phyloP scores from a whole-genome alignment of 2,113 vertebrate species.

The Cichladusa arquata region DNA sequence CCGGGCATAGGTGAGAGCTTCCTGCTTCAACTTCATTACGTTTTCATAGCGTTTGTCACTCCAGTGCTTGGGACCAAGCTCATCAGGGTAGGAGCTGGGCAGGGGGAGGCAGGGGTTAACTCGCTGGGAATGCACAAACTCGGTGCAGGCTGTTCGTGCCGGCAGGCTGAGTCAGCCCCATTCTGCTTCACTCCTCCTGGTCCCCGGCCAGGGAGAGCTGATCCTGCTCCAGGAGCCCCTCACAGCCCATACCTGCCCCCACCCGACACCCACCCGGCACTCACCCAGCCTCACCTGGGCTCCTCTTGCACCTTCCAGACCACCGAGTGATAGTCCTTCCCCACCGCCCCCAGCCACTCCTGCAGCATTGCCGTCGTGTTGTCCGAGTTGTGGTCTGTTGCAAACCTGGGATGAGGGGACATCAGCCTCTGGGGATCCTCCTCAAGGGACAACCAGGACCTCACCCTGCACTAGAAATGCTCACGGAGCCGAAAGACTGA shows the following conservation, averaged over 20 bases:
- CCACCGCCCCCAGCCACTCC: constrained; percentile 87
- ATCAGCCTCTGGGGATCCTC: neutral
- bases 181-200: neutral
- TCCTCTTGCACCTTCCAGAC: constrained; percentile 84
- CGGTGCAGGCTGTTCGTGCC: rapidly evolving
- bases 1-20: constrained; percentile 86
- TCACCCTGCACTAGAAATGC: neutral
- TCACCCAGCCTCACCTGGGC: constrained; percentile 76
- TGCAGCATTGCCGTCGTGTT: constrained; percentile 85
- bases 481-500: neutral
- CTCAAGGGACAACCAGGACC: neutral
- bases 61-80: constrained; percentile 94
- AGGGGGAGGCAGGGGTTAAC: constrained; percentile 9
- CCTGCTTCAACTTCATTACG: constrained; percentile 93
- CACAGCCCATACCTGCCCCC: neutral
- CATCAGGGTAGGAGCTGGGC: constrained; percentile 84
- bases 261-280: too few relatives aligned
- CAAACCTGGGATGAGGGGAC: constrained; percentile 76
- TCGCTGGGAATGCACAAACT: neutral
- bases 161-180: neutral
- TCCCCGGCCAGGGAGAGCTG: rapidly evolving
- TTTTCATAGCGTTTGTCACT: constrained; percentile 87
- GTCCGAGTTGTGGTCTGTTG: constrained; percentile 91
- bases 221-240: neutral
- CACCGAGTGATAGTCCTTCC: constrained; percentile 81